Evolutionary conservation across 2,888 invertebrate genomes (phyloP).

Genomic region (Endomychus coccineus): DNA sequence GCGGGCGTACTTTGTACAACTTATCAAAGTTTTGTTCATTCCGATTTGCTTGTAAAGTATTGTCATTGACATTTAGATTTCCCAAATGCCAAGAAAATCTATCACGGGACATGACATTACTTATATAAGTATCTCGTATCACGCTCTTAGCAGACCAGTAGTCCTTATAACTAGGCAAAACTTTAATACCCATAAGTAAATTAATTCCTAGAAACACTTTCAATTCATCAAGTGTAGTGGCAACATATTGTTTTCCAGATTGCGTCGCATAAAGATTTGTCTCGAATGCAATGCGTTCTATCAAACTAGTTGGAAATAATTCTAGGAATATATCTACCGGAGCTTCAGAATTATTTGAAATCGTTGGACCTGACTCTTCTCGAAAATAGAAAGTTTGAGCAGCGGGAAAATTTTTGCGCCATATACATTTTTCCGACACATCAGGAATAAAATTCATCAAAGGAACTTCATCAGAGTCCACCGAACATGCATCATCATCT

Average conservation of each 20-base stretch:
- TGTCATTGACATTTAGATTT: constrained; percentile 24
- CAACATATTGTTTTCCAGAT: constrained; percentile 10
- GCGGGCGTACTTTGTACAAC: constrained; percentile 23
- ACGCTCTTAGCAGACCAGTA: constrained; percentile 20
- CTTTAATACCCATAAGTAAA: constrained; percentile 25
- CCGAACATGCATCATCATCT: too few species aligned
- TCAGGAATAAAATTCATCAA: too few species aligned
- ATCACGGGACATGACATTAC: constrained; percentile 18
- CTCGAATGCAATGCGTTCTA: constrained; percentile 20
- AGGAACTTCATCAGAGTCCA: too few species aligned
- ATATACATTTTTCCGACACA: too few species aligned
- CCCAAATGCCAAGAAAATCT: constrained; percentile 20
- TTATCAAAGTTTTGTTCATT: constrained; percentile 21
- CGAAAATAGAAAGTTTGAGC: too few species aligned
- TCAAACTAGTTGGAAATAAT: too few species aligned
- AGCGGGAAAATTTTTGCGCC: too few species aligned
- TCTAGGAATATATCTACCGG: too few species aligned
- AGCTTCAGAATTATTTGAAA: too few species aligned
- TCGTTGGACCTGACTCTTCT: too few species aligned
- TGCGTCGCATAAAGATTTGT: constrained; percentile 22
- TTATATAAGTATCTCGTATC: constrained; percentile 19
- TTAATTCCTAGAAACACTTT: constrained; percentile 20
- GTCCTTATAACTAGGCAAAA: constrained; percentile 23
- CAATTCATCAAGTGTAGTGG: constrained; percentile 19
- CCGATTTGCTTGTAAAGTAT: constrained; percentile 18